Evolutionary conservation across 2,888 invertebrate genomes (phyloP), one percentile per base, ranked within the genome.

Genomic region (Pseudococcus longispinus): DNA sequence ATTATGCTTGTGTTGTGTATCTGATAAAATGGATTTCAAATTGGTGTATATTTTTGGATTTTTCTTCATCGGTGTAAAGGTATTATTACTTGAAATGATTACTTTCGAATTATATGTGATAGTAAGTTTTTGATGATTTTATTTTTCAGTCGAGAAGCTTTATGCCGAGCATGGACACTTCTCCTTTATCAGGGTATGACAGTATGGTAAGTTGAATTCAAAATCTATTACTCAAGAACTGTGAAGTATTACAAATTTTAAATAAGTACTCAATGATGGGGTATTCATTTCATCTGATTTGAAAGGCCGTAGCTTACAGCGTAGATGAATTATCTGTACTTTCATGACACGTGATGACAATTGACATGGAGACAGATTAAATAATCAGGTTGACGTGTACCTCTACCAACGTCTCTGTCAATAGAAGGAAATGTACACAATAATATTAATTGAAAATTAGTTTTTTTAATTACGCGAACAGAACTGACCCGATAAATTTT

Each of bases 51-150:
- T 42, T 80, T 80, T 80, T 80, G 77, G 32, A 42, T 29, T 80
- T 80, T 80, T 80, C 23, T 80, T 80, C 42, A 20, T 80, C 77
- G 4, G 13, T 32, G 77, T 42, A 11, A 80, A 80, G 77, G 77
- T 80, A 42, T 80, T 29, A n/a, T n/a, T 37, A 18, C 5, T 32
- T 37, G 18, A 65, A 5, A 20, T 65, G 11, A n/a, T n/a, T 65
- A 9, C 26, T 26, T 65, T 46, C 13, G 15, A 13, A 46, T 37
- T 37, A 37, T 6, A 37, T 4, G 37, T 2, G 13, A 6, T 6
- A 11, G 44, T 11, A 46, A 46, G 46, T 46, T 46, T 51, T 18
- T 51, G 51, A 51, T 51, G 1, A 37, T 46, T 46, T 51, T 51
- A n/a, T 51, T 51, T 51, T 51, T 3, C 51, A 51, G 51, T 51